Evolutionary conservation across 2,888 invertebrate genomes (phyloP).

Genomic region (Clistopyga incitator): DNA sequence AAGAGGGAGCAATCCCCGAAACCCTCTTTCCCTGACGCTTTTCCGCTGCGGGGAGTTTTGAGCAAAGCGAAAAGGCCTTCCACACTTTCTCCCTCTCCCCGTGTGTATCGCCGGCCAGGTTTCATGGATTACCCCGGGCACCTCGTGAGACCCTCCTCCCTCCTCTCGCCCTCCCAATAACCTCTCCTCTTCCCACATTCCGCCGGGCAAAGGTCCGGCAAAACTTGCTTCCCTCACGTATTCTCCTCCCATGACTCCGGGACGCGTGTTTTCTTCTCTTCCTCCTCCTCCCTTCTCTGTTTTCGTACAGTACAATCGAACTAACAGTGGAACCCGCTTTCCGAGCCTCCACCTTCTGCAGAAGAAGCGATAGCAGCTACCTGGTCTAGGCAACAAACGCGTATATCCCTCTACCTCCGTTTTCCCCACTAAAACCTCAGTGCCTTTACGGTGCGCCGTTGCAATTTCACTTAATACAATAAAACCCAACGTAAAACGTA

Average conservation of each 20-base stretch:
- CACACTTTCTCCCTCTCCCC: slow-evolving; percentile 22
- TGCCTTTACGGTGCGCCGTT: slow-evolving; percentile 78
- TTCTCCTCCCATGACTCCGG: slow-evolving; percentile 47
- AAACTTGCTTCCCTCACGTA: slow-evolving; percentile 57
- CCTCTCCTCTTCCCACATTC: slow-evolving; percentile 47
- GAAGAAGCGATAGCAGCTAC: slow-evolving; percentile 14
- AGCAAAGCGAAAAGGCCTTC: slow-evolving; percentile 47
- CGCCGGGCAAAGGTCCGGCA: slow-evolving; percentile 24
- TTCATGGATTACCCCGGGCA: slow-evolving; percentile 56
- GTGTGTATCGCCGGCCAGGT: slow-evolving; percentile 54
- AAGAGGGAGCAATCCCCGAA: slow-evolving; percentile 53
- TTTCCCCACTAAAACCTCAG: slow-evolving; percentile 66
- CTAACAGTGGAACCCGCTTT: slow-evolving; percentile 12
- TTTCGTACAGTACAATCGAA: slow-evolving; percentile 21
- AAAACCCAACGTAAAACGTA: slow-evolving; percentile 76
- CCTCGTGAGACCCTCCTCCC: slow-evolving; percentile 11
- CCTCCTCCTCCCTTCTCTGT: slow-evolving; percentile 18
- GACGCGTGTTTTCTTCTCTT: slow-evolving; percentile 23
- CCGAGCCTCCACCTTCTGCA: not conserved
- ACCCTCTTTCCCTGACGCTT: slow-evolving; percentile 60
- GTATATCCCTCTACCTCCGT: slow-evolving; percentile 2
- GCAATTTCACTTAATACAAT: slow-evolving; percentile 83
- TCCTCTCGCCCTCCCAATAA: slow-evolving; percentile 31
- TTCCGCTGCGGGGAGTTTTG: slow-evolving; percentile 52
- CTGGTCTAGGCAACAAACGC: slow-evolving; percentile 12